phyloP scores from a whole-genome alignment of 2,888 invertebrate species.

The Amaurobius ferox region DNA sequence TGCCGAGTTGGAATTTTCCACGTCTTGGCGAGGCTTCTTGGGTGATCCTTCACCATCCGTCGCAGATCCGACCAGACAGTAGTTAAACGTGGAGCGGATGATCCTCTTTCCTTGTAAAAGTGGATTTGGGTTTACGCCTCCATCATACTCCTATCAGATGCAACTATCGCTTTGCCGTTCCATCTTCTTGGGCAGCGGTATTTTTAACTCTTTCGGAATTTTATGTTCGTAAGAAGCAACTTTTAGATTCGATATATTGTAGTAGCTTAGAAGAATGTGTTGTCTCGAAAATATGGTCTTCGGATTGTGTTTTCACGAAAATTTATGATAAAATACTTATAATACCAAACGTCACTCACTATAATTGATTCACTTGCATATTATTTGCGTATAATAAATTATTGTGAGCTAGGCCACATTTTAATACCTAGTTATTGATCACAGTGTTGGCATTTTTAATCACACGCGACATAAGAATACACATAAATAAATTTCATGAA shows the following conservation, averaged over 20 bases:
- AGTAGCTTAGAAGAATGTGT: too few relatives aligned
- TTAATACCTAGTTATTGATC: too few relatives aligned
- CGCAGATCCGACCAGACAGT: constrained; percentile 24
- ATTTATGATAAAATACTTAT: too few relatives aligned
- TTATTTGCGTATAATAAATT: too few relatives aligned
- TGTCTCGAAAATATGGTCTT: too few relatives aligned
- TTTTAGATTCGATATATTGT: neutral
- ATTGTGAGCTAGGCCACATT: too few relatives aligned
- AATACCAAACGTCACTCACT: too few relatives aligned
- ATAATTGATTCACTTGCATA: too few relatives aligned
- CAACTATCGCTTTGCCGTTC: neutral
- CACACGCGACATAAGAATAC: too few relatives aligned
- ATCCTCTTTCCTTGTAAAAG: constrained; percentile 20
- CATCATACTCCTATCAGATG: neutral
- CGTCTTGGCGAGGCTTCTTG: constrained; percentile 40
- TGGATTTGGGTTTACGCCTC: constrained; percentile 64
- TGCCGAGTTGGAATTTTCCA: constrained; percentile 36
- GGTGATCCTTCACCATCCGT: constrained; percentile 67
- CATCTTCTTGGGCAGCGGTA: neutral
- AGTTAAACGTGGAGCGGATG: constrained; percentile 4
- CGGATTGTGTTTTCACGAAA: too few relatives aligned
- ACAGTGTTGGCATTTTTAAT: too few relatives aligned
- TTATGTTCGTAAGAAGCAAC: neutral
- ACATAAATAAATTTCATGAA: too few relatives aligned
- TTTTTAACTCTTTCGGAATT: neutral